Evolutionary conservation across 2,113 vertebrate species (phyloP).

Genomic region (Camelus bactrianus): DNA sequence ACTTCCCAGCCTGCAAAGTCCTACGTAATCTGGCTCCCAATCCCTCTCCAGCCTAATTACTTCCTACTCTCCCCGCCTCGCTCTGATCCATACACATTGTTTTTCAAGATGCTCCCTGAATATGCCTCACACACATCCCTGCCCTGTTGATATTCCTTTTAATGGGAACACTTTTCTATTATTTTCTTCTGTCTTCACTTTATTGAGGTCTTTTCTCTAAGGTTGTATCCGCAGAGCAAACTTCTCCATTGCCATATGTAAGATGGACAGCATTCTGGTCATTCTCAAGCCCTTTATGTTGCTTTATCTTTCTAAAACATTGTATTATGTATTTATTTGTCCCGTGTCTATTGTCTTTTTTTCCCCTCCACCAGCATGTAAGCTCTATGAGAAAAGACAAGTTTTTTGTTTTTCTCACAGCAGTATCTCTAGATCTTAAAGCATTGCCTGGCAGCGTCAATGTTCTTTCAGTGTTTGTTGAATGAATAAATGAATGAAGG

Average conservation of each 20-base stretch:
- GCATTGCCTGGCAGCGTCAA: background rate
- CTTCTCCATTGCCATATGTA: background rate
- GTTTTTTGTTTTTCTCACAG: constrained; percentile 9
- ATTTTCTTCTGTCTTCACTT: background rate
- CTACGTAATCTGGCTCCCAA: background rate
- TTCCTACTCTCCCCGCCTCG: background rate
- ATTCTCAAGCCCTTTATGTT: background rate
- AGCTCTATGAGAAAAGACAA: background rate
- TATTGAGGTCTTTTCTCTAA: background rate
- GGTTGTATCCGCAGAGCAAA: background rate
- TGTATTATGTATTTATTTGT: background rate
- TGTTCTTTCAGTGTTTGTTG: background rate
- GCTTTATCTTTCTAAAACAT: background rate
- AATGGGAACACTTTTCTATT: background rate
- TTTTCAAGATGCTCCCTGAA: background rate
- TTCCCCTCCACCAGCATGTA: background rate
- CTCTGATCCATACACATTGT: background rate
- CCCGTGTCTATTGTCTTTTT: background rate
- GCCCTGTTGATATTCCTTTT: background rate
- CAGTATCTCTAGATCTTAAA: background rate
- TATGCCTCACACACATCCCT: fast-evolving
- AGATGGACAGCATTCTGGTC: background rate
- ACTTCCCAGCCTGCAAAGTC: background rate
- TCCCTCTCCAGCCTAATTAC: background rate
- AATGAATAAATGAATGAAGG: background rate